These are phyloP conservation scores for Peromyscus leucopus DNA, from an alignment of 2,113 vertebrate genomes.

Conservation along the genomic window DNA sequence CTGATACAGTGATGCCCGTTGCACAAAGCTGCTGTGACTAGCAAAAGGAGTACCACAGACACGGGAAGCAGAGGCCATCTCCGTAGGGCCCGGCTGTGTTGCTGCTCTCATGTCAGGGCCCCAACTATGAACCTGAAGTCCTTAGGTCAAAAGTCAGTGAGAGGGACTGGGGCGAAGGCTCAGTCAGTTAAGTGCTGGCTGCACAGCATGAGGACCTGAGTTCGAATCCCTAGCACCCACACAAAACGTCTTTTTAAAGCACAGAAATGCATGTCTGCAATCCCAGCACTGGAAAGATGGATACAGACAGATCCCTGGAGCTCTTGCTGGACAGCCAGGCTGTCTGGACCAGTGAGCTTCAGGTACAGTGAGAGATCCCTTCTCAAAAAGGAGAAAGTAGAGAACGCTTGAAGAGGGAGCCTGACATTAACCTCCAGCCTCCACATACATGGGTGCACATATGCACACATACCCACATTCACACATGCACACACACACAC, in stretches of 20 bases:
- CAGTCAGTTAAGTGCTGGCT: background rate
- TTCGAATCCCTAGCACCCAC: background rate
- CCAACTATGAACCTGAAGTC: background rate
- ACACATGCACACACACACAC: background rate
- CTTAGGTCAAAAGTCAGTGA: constrained; percentile 34
- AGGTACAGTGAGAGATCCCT: background rate
- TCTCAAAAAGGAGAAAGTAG: background rate
- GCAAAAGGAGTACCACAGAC: background rate
- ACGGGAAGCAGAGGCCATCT: background rate
- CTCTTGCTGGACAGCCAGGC: background rate
- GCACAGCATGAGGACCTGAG: background rate
- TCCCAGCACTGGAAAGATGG: background rate
- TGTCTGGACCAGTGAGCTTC: background rate
- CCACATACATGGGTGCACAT: too few species aligned
- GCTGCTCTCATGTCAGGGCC: background rate
- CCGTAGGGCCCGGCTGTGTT: background rate
- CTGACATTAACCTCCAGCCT: background rate
- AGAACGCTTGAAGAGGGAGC: background rate
- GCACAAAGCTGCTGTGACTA: background rate
- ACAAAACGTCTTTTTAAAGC: background rate
- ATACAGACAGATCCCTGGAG: background rate
- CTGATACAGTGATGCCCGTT: background rate
- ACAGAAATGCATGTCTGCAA: background rate
- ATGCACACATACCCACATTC: too few species aligned
- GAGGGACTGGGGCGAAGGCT: background rate